Evolutionary conservation across 2,797 vertebrate species (phyloP), one percentile per base, ranked within the genome.

Genomic region (Cichlasoma orientale): DNA sequence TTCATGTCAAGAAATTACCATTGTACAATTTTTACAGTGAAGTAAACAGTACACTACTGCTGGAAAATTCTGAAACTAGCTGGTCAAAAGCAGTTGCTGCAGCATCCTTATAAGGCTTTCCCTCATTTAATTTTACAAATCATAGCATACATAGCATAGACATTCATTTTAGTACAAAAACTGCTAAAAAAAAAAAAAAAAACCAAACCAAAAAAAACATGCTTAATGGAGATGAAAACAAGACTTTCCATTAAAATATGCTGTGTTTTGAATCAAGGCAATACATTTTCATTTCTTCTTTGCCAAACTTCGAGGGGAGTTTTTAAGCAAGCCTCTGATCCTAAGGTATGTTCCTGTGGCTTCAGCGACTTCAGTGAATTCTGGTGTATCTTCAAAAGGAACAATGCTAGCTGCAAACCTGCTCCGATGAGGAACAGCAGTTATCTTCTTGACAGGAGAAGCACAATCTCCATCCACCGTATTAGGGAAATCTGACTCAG

Each of bases 371-470:
- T 99, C 98, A 9, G 97, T 98, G 83, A 96, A 99, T 75, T 99
- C 97, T 5, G 98, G 98, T 4, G 99, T 99, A 77, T 98, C 97
- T 84, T 99, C 98, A 73, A 99, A 99, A 0, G 97, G 98, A 50
- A 98, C 97, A 16, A 99, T 99, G 27, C 98, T 98, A 1, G 91
- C 96, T 7, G 98, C 97, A 86, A 99, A 99, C 83, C 94, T 98
- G 91, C 97, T 99, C 89, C 97, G 95, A 83, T 99, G 97, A 27
- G 98, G 98, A 77, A 99, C 91, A 1, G 95, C 90, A 27, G 83
- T 84, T 77, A 95, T 38, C 79, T 91, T 95, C 13, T 84, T 83
- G 0, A 44, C 1, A 21, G 73, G 66, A 8, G 7, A 75, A 73
- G 57, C 70, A 63, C 11, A 77, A 27, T 88, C 78, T 75, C 1